A percentile compares a stretch with the other conserved stretches of the same genome.
These are phyloP conservation scores for Oncorhynchus mykiss DNA, from an alignment of 2,113 vertebrate genomes.

Conservation along the genomic window DNA sequence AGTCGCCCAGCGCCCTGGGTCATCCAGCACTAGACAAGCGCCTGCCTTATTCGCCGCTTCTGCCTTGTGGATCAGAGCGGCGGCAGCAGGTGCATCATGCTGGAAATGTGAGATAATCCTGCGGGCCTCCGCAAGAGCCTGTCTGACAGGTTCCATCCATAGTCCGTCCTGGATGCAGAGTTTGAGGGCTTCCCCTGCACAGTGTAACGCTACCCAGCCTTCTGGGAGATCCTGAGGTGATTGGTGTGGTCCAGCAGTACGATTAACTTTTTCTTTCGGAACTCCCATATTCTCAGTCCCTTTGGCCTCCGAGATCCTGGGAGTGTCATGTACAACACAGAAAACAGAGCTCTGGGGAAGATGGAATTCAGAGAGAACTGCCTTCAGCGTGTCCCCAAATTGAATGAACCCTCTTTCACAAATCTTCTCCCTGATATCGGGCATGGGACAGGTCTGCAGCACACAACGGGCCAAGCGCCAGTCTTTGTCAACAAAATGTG, in stretches of 20 bases:
- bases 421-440: constrained; percentile 16
- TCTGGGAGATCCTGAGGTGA: constrained; percentile 21
- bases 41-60: constrained; percentile 60
- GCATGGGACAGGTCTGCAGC: constrained; percentile 52
- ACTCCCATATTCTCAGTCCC: constrained; percentile 10
- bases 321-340: constrained; percentile 60
- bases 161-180: constrained; percentile 60
- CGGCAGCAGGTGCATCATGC: constrained; percentile 49
- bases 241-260: constrained; percentile 34
- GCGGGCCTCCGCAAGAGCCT: constrained; percentile 51
- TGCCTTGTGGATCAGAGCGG: constrained; percentile 54
- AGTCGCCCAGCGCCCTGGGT: constrained; percentile 57
- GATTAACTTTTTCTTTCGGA: constrained; percentile 30
- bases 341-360: constrained; percentile 49
- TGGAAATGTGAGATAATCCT: constrained; percentile 62
- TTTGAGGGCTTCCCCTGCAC: constrained; percentile 59
- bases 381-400: constrained; percentile 43
- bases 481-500: constrained; percentile 61
- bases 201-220: constrained; percentile 60
- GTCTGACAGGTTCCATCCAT: constrained; percentile 51
- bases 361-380: constrained; percentile 51
- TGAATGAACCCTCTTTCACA: constrained; percentile 16
- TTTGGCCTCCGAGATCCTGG: constrained; percentile 3
- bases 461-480: constrained; percentile 63
- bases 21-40: constrained; percentile 46